Conservation (phyloP, 30 jellyfish, hydroid and myxozoan genomes). For the Aurelia aurita complex sp. Pacific region DNA sequence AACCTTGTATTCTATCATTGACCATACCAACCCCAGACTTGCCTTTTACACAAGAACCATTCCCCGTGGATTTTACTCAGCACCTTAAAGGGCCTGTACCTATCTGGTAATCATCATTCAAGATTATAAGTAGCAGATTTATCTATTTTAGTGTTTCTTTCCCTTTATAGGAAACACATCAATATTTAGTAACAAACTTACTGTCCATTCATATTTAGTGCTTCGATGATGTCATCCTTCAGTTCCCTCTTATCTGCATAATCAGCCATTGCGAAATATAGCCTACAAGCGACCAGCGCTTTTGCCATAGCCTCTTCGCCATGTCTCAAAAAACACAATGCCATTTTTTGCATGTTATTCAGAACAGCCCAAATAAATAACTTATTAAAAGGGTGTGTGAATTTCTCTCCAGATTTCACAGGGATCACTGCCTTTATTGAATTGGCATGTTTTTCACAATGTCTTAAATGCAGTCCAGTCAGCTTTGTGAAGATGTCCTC, state of each 20-base stretch:
- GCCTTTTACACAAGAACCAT: too few relatives aligned
- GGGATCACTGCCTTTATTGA: neutral
- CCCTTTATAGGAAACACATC: too few relatives aligned
- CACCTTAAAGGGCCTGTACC: too few relatives aligned
- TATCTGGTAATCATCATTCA: too few relatives aligned
- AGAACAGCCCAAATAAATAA: constrained; percentile 92
- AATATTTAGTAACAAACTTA: constrained; percentile 5
- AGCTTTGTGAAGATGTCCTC: constrained; percentile 1
- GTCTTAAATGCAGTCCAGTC: constrained; percentile 21
- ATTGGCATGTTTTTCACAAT: neutral
- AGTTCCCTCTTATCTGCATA: constrained; percentile 66
- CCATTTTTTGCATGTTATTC: constrained; percentile 86
- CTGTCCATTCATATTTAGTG: constrained; percentile 55
- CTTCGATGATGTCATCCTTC: constrained; percentile 66
- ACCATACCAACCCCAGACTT: too few relatives aligned
- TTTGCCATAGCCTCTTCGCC: constrained; percentile 87
- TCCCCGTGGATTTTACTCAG: too few relatives aligned
- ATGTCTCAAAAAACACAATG: constrained; percentile 73
- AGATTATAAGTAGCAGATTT: too few relatives aligned
- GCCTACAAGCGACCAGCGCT: constrained; percentile 76
- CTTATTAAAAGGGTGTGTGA: constrained; percentile 61
- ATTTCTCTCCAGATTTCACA: constrained; percentile 20
- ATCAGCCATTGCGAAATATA: constrained; percentile 67
- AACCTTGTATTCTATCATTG: too few relatives aligned
- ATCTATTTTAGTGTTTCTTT: too few relatives aligned